A percentile compares a stretch with the other conserved stretches of the same genome.
Conservation (phyloP, 2,888 invertebrate species). For the Margaritifera margaritifera region DNA sequence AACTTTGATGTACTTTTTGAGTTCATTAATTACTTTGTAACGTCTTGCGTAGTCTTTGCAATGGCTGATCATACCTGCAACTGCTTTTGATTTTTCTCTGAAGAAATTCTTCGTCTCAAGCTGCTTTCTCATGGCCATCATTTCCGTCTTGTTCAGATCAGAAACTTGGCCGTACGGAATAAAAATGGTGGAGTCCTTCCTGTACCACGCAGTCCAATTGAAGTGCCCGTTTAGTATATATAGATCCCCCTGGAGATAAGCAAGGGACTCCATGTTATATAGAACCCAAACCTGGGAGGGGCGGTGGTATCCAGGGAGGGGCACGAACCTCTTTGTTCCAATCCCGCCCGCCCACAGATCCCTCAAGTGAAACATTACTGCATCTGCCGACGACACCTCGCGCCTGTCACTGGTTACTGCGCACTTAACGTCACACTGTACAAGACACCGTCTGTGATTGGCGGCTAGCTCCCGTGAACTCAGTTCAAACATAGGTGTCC, state of each 20-base stretch:
- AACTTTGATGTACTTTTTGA: constrained; percentile 28
- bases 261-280: constrained; percentile 52
- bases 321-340: constrained; percentile 22
- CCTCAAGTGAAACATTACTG: constrained; percentile 49
- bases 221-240: constrained; percentile 32
- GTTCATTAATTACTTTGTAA: constrained; percentile 26
- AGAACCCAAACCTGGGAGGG: constrained; percentile 57
- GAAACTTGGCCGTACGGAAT: constrained; percentile 43
- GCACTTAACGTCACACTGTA: constrained; percentile 19
- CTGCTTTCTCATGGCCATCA: neutral
- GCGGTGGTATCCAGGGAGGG: constrained; percentile 36
- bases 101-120: constrained; percentile 21
- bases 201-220: constrained; percentile 59
- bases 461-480: too few relatives aligned
- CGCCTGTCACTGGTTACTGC: constrained; percentile 38
- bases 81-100: constrained; percentile 28
- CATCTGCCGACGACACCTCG: constrained; percentile 43
- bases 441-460: too few relatives aligned
- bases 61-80: constrained; percentile 26
- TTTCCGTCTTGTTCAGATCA: constrained; percentile 17
- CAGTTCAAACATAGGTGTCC: too few relatives aligned
- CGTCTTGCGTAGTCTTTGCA: constrained; percentile 34
- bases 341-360: constrained; percentile 39
- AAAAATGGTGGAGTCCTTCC: constrained; percentile 48
- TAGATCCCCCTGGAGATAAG: constrained; percentile 43